Conservation (phyloP, 37 sponge, comb jelly and placozoan species). For the Petrosia ficiformis region DNA sequence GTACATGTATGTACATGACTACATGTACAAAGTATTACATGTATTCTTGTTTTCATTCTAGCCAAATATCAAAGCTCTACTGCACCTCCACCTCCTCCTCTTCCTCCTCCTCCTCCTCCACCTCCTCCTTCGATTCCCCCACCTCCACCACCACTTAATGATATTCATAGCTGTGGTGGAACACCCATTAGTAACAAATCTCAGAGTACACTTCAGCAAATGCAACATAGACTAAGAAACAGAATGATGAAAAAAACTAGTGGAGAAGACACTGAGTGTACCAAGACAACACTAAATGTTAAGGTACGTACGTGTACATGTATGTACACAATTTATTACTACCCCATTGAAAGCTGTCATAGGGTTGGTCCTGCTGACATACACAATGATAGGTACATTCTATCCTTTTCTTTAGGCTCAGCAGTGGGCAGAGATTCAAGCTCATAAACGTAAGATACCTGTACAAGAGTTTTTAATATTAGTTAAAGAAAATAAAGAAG, state of each 20-base stretch:
- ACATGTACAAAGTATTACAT: not conserved
- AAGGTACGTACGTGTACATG: constrained; percentile 10
- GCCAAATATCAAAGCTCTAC: no score
- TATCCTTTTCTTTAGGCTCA: constrained; percentile 3
- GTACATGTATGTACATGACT: no score
- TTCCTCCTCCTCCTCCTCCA: constrained; percentile 30
- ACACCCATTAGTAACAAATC: constrained; percentile 5
- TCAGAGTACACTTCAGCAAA: constrained; percentile 26
- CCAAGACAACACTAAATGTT: constrained; percentile 4
- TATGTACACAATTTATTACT: not conserved
- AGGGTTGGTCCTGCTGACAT: not conserved
- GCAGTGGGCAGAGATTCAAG: constrained; percentile 81
- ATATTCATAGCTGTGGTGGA: not conserved
- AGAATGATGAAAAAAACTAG: constrained; percentile 37
- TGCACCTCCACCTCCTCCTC: constrained; percentile 16
- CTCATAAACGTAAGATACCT: constrained; percentile 52
- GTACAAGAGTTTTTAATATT: constrained; percentile 35
- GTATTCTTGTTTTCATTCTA: not conserved
- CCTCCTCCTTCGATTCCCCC: constrained; percentile 13
- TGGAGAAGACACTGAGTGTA: not conserved
- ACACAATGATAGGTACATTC: not conserved
- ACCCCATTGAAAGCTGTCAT: not conserved
- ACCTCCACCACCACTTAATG: not conserved
- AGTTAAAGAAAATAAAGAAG: constrained; percentile 39
- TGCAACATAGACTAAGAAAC: constrained; percentile 59